Percentiles rank a stretch among this genome's conserved stretches.
These are phyloP conservation scores for Neosilurus mollespiculum DNA, from an alignment of 2,797 vertebrate genomes.

Conservation along the genomic window DNA sequence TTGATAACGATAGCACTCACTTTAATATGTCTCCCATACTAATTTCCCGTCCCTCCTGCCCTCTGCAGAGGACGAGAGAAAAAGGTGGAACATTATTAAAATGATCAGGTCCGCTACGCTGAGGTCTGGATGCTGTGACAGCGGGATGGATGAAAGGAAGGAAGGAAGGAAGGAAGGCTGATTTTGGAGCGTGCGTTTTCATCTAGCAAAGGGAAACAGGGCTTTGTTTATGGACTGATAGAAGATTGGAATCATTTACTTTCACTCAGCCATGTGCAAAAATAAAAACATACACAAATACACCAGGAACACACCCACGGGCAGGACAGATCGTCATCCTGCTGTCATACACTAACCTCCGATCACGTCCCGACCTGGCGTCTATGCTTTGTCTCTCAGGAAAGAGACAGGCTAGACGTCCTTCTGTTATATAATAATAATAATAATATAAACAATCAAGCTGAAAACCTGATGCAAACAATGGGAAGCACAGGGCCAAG, in stretches of 20 bases:
- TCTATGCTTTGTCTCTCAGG: not conserved
- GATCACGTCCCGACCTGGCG: not conserved
- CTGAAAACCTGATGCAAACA: slow-evolving; percentile 30
- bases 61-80: slow-evolving; percentile 32
- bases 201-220: slow-evolving; percentile 41
- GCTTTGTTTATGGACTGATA: slow-evolving; percentile 38
- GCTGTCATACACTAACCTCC: slow-evolving; percentile 4
- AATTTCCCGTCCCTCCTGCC: slow-evolving; percentile 19
- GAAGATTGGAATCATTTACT: slow-evolving; percentile 32
- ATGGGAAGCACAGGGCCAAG: slow-evolving; percentile 9
- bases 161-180: slow-evolving; percentile 26
- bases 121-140: not conserved
- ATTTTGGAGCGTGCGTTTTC: slow-evolving; percentile 29
- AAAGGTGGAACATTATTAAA: slow-evolving; percentile 20
- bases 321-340: not conserved
- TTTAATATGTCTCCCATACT: slow-evolving; percentile 32
- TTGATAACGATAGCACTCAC: slow-evolving; percentile 21
- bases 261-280: slow-evolving; percentile 31
- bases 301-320: slow-evolving; percentile 12
- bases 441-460: slow-evolving; percentile 18
- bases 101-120: slow-evolving; percentile 4
- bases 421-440: not conserved
- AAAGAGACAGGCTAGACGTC: slow-evolving; percentile 12
- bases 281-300: slow-evolving; percentile 33
- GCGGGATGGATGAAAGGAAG: not conserved